These are phyloP conservation scores for Petrocephalus microphthalmus DNA, from an alignment of 2,113 vertebrate genomes.

Conservation along the genomic window DNA sequence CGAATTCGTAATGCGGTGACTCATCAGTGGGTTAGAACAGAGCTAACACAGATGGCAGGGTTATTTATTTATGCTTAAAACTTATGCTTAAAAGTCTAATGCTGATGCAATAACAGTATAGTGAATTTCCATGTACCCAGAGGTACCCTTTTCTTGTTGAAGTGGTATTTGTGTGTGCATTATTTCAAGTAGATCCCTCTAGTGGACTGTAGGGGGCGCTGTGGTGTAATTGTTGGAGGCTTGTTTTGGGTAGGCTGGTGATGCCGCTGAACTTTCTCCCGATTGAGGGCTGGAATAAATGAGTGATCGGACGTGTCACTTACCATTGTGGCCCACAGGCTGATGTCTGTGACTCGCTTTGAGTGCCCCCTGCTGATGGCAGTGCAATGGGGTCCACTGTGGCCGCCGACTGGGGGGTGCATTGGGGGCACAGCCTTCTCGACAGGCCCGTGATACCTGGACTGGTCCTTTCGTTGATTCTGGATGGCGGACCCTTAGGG, in stretches of 20 bases:
- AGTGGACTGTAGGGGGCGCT: slow-evolving; percentile 58
- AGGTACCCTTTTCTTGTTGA: neutral
- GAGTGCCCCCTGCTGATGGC: neutral
- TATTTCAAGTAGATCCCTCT: neutral
- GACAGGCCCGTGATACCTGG: neutral
- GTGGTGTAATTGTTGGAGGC: slow-evolving; percentile 40
- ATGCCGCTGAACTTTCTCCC: neutral
- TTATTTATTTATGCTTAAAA: neutral
- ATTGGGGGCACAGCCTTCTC: neutral
- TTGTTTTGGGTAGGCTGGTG: neutral
- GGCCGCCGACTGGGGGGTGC: neutral
- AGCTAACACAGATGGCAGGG: neutral
- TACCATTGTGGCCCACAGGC: neutral
- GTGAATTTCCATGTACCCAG: neutral
- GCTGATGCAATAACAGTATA: neutral
- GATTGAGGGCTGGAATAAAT: neutral
- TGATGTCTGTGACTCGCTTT: neutral
- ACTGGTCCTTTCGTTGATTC: neutral
- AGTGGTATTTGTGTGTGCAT: neutral
- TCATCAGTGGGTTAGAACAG: neutral
- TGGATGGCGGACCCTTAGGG: neutral
- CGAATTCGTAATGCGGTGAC: neutral
- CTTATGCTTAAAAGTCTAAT: neutral
- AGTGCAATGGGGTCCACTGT: neutral
- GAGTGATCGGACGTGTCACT: slow-evolving; percentile 23